phyloP scores from a whole-genome alignment of 2,888 invertebrate species.

The Philereme vetulata region DNA sequence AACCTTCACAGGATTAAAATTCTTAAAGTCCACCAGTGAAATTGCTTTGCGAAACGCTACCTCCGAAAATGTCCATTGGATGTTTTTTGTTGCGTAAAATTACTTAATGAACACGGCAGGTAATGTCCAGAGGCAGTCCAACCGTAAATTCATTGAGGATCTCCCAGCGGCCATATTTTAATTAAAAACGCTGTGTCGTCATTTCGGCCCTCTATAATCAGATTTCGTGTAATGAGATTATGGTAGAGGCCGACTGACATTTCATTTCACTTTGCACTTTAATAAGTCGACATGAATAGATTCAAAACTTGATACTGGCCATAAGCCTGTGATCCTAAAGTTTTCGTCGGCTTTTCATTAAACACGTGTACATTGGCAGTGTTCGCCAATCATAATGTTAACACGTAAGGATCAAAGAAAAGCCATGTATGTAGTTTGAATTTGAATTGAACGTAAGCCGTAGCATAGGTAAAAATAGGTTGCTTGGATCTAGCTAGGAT shows the following conservation, averaged over 20 bases:
- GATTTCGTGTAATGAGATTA: slow-evolving; percentile 64
- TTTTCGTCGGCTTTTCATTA: slow-evolving; percentile 13
- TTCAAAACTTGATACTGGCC: slow-evolving; percentile 15
- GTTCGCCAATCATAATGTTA: slow-evolving; percentile 5
- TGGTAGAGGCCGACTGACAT: slow-evolving; percentile 32
- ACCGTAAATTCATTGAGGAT: slow-evolving; percentile 18
- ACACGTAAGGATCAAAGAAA: slow-evolving; percentile 14
- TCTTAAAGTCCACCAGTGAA: slow-evolving; percentile 1
- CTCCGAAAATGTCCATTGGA: background rate
- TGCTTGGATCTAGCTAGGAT: no score
- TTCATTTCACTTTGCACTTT: slow-evolving; percentile 29
- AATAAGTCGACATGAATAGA: slow-evolving; percentile 22
- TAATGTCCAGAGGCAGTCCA: slow-evolving; percentile 5
- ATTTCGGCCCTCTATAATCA: slow-evolving; percentile 55
- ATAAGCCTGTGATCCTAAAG: slow-evolving; percentile 10
- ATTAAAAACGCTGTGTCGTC: slow-evolving; percentile 46
- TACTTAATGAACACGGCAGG: slow-evolving; percentile 12
- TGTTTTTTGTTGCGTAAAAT: slow-evolving; percentile 18
- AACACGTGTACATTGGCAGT: background rate
- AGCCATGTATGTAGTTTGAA: no score
- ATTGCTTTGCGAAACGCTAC: slow-evolving; percentile 8
- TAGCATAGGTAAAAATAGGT: no score
- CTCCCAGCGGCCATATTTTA: slow-evolving; percentile 42
- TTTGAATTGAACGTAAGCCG: no score
- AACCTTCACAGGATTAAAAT: slow-evolving; percentile 2